phyloP scores from a whole-genome alignment of 2,797 vertebrate genomes.

The Propithecus deckenii region DNA sequence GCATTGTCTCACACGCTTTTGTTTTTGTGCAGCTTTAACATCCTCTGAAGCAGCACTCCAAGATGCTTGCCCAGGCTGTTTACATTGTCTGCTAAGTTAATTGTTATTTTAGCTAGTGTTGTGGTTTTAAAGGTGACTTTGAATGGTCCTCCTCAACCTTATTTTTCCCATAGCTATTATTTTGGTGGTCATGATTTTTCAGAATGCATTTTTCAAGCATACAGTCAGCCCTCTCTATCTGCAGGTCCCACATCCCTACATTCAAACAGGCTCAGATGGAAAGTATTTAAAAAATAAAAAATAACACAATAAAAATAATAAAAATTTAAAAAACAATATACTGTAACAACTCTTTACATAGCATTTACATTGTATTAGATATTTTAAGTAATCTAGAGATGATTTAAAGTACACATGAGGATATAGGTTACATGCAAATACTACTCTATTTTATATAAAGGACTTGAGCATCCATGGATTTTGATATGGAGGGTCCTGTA shows the following conservation, averaged over 20 bases:
- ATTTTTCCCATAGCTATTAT: background rate
- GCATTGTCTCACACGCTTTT: background rate
- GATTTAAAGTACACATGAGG: background rate
- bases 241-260: background rate
- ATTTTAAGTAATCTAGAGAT: background rate
- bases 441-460: background rate
- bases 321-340: background rate
- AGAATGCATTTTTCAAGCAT: background rate
- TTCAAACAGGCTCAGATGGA: background rate
- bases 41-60: background rate
- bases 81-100: background rate
- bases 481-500: no score
- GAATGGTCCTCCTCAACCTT: background rate
- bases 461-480: background rate
- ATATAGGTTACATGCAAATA: background rate
- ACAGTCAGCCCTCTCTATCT: background rate
- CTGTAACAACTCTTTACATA: background rate
- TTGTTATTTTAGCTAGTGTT: background rate
- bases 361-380: background rate
- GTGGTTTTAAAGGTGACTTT: conserved; percentile 13
- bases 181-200: background rate
- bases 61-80: background rate
- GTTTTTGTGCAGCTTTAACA: background rate
- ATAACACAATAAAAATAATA: background rate
- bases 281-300: background rate